Base-by-base conservation (phyloP, 2,888 invertebrate species). In the Cyrtodaria siliqua region DNA sequence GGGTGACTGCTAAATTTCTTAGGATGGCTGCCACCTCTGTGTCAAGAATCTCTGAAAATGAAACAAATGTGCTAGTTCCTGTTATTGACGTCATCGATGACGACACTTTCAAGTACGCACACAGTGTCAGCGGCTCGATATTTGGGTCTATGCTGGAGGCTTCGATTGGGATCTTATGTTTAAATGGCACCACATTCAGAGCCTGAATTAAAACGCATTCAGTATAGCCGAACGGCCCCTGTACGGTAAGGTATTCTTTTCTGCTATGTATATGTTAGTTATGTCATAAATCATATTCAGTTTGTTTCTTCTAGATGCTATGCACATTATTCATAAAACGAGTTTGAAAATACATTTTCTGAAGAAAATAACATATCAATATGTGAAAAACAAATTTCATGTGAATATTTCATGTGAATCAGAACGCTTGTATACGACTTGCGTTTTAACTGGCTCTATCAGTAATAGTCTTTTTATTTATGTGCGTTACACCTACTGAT, bases 1-100 rank as follows among this genome's bases (percentile, higher is more conserved):
- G n/a, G n/a, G n/a, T n/a, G n/a, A 33, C 4, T 33, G 12, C 12
- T 33, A 12, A 33, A 44, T 44, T 44, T 44, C 14, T 14, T 61
- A 85, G 86, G 86, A 14, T 86, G 86, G 86, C 71, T 86, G 9
- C 72, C 77, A 27, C 86, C 86, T 9, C 61, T 86, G 56, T 24
- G 18, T 53, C 73, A 23, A 60, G 82, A 40, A 83, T 86, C 24
- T 56, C 57, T 0, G 69, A 68, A 33, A 79, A 84, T 57, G 49
- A 71, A 49, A 82, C 77, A 1, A 84, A 74, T 38, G 84, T 83
- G 4, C 74, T 84, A 40, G 81, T 82, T 14, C 85, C 85, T 12
- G 76, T 81, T 2, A 85, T 85, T 44, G 85, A 84, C 38, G 73
- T 69, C 14, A 82, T 85, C 12, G 77, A 78, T 49, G 73, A 78